A percentile compares a stretch with the other conserved stretches of the same genome.
phyloP scores from a whole-genome alignment of 2,113 vertebrate genomes.

The Eubucco bourcierii region DNA sequence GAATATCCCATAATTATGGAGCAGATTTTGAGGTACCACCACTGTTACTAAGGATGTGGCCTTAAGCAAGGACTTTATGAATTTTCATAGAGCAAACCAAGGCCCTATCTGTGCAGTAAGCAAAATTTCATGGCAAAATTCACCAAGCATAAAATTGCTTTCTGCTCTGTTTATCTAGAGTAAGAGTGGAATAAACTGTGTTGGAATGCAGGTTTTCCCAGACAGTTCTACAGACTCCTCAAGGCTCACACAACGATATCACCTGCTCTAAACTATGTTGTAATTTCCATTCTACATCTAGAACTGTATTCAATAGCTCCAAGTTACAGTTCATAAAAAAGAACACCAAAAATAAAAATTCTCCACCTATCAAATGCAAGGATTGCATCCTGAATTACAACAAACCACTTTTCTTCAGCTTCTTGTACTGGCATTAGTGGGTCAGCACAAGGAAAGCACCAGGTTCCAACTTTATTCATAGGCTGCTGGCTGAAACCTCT shows the following conservation, averaged over 20 bases:
- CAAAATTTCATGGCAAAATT: background rate
- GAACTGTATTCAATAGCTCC: background rate
- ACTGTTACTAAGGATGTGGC: background rate
- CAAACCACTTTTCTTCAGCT: background rate
- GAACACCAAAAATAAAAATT: background rate
- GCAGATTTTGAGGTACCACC: background rate
- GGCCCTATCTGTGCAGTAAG: background rate
- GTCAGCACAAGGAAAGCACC: background rate
- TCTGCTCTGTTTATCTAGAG: background rate
- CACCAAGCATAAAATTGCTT: constrained; percentile 2
- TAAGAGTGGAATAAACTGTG: background rate
- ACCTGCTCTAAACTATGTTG: background rate
- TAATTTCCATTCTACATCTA: background rate
- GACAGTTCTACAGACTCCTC: background rate
- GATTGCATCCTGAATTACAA: background rate
- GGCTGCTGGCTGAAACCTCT: background rate
- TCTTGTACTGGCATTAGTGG: background rate
- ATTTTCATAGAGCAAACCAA: background rate
- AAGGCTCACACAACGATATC: background rate
- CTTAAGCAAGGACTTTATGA: background rate
- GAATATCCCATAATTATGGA: background rate
- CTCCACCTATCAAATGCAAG: background rate
- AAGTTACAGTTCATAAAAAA: background rate
- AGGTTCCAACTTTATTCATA: background rate
- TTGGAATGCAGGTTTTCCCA: background rate